A percentile compares a stretch with the other conserved stretches of the same genome.
Evolutionary conservation across 1,140 invertebrate species (phyloP).

Genomic region (Chlorops oryzae): DNA sequence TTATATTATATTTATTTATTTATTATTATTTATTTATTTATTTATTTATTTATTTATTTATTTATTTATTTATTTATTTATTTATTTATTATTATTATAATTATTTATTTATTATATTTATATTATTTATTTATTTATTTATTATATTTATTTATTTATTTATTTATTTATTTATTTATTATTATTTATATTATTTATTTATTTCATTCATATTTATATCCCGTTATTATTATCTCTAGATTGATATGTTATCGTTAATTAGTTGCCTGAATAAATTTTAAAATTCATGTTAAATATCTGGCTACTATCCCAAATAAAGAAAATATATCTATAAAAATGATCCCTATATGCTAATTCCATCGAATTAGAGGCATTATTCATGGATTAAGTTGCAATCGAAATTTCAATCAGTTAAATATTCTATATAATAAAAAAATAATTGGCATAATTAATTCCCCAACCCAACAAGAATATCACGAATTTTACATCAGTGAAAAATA

Average conservation of each 20-base stretch:
- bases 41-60: neutral
- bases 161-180: neutral
- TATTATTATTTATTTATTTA: neutral
- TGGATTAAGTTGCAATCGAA: no score
- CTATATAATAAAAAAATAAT: no score
- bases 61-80: neutral
- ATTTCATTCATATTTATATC: neutral
- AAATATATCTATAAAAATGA: no score
- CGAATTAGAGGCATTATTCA: slow-evolving; percentile 5
- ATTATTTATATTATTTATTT: neutral
- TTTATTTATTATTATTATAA: neutral
- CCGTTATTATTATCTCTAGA: neutral
- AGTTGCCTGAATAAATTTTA: slow-evolving; percentile 3
- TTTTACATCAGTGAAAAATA: no score
- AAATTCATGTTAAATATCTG: slow-evolving; percentile 7
- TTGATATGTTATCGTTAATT: no score
- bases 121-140: neutral
- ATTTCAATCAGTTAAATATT: no score
- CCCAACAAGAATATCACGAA: no score
- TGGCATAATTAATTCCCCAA: no score
- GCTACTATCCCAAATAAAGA: no score
- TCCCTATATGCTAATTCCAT: neutral
- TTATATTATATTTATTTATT: neutral
- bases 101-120: neutral
- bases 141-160: neutral